Evolutionary conservation across 1,140 invertebrate species (phyloP).

Genomic region (Notospermus geniculatus): DNA sequence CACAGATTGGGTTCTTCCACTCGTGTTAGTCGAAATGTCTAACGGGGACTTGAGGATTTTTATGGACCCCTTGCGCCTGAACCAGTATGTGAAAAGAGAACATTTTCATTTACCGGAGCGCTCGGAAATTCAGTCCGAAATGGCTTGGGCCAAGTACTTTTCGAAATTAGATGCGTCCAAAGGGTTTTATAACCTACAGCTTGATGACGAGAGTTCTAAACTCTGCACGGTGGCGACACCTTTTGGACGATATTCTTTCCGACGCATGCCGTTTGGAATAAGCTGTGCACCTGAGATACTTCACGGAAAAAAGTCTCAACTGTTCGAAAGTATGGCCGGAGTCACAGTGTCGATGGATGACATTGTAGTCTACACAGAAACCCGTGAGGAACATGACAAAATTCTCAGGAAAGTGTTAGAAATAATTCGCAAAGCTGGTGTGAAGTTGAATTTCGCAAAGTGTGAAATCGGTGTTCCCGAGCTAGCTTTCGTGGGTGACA

Average conservation of each 20-base stretch:
- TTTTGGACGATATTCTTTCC: neutral
- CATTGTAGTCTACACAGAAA: neutral
- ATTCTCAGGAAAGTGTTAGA: neutral
- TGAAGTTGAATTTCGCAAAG: neutral
- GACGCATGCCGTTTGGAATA: conserved; percentile 7
- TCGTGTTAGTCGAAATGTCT: conserved; percentile 2
- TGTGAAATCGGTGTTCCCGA: neutral
- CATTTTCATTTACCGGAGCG: conserved; percentile 8
- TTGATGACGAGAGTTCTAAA: neutral
- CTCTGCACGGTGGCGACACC: conserved; percentile 6
- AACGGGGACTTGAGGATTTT: conserved; percentile 12
- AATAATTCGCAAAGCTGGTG: neutral
- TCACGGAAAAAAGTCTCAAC: neutral
- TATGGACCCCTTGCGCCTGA: conserved; percentile 11
- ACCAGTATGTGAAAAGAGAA: conserved; percentile 1
- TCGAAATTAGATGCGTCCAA: conserved; percentile 12
- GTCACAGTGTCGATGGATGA: neutral
- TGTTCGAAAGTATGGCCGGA: conserved; percentile 1
- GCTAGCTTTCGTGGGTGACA: neutral
- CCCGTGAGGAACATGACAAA: neutral
- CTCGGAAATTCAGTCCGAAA: conserved; percentile 6
- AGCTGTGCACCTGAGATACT: neutral
- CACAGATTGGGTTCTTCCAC: conserved; percentile 12
- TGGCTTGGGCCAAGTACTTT: conserved; percentile 9
- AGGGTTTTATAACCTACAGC: conserved; percentile 5